Base-by-base conservation (phyloP, 2,797 vertebrate genomes). In the Eulemur rubriventer region DNA sequence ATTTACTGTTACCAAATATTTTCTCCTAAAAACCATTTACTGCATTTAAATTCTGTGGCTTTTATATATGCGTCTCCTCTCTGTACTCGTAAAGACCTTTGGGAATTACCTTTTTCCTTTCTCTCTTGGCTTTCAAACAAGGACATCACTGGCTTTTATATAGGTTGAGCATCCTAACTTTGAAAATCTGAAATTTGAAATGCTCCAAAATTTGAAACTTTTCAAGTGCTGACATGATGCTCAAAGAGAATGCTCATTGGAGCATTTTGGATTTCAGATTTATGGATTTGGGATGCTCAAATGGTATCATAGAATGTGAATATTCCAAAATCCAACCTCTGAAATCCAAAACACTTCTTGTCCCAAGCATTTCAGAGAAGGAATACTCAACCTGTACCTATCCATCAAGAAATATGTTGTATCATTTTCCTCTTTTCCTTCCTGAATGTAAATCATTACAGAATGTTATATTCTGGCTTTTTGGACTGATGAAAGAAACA, bases 401-500 rank as follows among this genome's bases (percentile, higher is more conserved):
- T 30, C 18, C 17, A n/a, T 63, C 3, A 0, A 84, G 33, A 89
- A 67, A 73, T 57, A 18, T 12, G 46, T 6, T 50, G 6, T 14
- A 17, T n/a, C 46, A 63, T 85, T 61, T 46, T 83, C 41, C 24
- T 76, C 46, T 69, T 78, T 85, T 80, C 55, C 48, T 94, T 81
- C 33, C 10, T 46, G 33, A 94, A 57, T 76, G 4, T 80, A 84
- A 90, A 81, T 65, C 73, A 46, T 86, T n/a, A 87, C n/a, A 46
- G 33, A 90, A 59, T 95, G 35, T 87, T 46, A 33, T 43, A 33
- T 87, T 93, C 12, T 17, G 57, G 52, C 3, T 28, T 55, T 87
- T 46, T 35, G 30, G n/a, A 65, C 14, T 33, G 7, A 13, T 22
- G 8, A n/a, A 41, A 16, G 33, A 59, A 26, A 30, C 63, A 38